These are phyloP conservation scores for Poecilia picta DNA, from an alignment of 2,797 vertebrate genomes.

Conservation along the genomic window DNA sequence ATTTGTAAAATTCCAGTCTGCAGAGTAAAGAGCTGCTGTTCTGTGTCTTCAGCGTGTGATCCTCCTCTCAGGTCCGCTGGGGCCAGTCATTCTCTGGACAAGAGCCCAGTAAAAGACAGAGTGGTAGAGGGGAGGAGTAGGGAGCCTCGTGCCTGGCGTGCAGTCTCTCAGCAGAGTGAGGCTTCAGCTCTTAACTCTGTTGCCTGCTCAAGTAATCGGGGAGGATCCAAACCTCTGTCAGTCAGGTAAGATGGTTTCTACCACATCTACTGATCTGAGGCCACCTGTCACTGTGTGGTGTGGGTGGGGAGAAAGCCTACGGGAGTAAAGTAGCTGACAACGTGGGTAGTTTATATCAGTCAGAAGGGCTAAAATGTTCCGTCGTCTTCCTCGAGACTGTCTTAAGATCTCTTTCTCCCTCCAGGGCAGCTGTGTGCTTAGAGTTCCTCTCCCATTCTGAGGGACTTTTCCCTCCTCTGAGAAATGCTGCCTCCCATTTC, in stretches of 20 bases:
- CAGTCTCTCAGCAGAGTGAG: conserved; percentile 66
- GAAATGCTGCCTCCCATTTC: conserved; percentile 52
- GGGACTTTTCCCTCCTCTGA: conserved; percentile 41
- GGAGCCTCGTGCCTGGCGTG: conserved; percentile 77
- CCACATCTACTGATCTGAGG: conserved; percentile 62
- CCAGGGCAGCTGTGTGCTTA: conserved; percentile 45
- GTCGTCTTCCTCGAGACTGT: conserved; percentile 42
- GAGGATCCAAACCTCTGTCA: conserved; percentile 69
- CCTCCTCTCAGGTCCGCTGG: conserved; percentile 67
- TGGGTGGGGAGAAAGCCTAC: conserved; percentile 25
- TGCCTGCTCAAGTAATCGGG: conserved; percentile 47
- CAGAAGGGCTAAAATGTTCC: conserved; percentile 45
- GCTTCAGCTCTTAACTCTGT: conserved; percentile 60
- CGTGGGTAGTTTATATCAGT: conserved; percentile 39
- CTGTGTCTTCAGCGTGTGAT: conserved; percentile 62
- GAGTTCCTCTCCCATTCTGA: conserved; percentile 41
- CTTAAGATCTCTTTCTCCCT: conserved; percentile 41
- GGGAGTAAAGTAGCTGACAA: conserved; percentile 22
- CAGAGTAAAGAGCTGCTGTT: conserved; percentile 46
- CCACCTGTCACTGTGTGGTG: conserved; percentile 53
- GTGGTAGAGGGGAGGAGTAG: conserved; percentile 63
- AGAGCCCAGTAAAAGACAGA: conserved; percentile 69
- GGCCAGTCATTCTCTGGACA: conserved; percentile 71
- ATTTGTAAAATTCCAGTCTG: conserved; percentile 51
- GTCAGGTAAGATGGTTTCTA: conserved; percentile 44